Base-by-base conservation (phyloP, 2,888 invertebrate genomes). In the Amorpha juglandis region DNA sequence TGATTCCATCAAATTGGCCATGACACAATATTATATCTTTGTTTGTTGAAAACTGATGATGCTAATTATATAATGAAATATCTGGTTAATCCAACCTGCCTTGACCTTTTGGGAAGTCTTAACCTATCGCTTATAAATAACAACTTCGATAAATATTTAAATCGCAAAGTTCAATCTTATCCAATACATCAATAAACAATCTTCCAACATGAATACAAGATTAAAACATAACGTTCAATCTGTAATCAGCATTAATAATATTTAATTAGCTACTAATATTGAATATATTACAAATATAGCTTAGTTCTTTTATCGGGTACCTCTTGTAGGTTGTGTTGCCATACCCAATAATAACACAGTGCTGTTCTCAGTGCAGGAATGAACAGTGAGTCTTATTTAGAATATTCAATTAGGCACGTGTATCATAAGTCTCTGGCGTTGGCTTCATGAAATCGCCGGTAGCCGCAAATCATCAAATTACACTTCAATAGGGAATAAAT, bases 331-430 rank as follows among this genome's bases (percentile, higher is more conserved):
- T 19, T 58, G 38, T 42, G 58, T 42, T 42, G 12, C 16, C 27
- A 33, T 58, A 58, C 58, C 58, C 58, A 42, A 58, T 58, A 58
- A 58, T 6, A 58, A 58, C 42, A 58, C 58, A 38, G 19, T 42
- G 58, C 58, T 58, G 42, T 58, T 58, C 38, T 19, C 58, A 58
- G 58, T 58, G 58, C 58, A 19, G 58, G 58, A 58, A 58, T 58
- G 58, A 58, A 58, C 58, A 58, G 58, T 58, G 58, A 58, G 58
- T 58, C 58, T 58, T 58, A 58, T 58, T 53, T 58, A 58, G 38
- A 58, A 42, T 58, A 58, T 42, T 58, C 35, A 55, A 38, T 58
- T 58, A 58, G 58, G 58, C 58, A 58, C 58, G 42, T 58, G 42
- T 58, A 58, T 58, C 58, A 58, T 58, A 58, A 58, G 58, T 58